Evolutionary conservation across 2,113 vertebrate genomes (phyloP), one percentile per base, ranked within the genome.

Genomic region (Cariama cristata): DNA sequence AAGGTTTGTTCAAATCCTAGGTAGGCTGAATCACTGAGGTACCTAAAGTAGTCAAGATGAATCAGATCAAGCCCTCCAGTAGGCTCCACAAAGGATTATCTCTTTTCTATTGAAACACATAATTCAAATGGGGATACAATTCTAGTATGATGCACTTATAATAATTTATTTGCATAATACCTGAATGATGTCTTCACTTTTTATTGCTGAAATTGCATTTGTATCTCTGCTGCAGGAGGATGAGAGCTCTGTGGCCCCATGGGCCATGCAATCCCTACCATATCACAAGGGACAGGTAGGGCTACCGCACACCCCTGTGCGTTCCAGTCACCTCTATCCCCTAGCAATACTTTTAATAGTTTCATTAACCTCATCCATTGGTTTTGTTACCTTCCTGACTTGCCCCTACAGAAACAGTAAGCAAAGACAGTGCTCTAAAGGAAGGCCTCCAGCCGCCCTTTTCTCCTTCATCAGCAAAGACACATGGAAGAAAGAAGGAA

Each of bases 251-350:
- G 7, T 16, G 8, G 20, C 33, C 27, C 52, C 19, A 16, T 0
- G 16, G 14, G 8, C 13, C n/a, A 4, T 8, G 14, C 10, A 45
- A 64, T 35, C 50, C n/a, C 47, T 40, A 11, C 20, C 42, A 16
- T 40, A 56, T 12, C 38, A 7, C 53, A 9, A 20, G 28, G 38
- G 28, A 12, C 12, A 27, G 4, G 14, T 0, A 38, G 8, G 14
- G 26, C 6, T 60, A 12, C n/a, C 4, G 4, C 4, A 17, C 15
- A 60, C 4, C 26, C 16, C 14, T 35, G 0, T 35, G 9, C 6
- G 0, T 64, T 72, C 80, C 47, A 35, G 45, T 8, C 77, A 56
- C 49, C 18, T 32, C 55, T 35, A 2, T 11, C 26, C n/a, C 16
- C 12, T 9, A 35, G 7, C 4, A 90, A 8, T 26, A 22, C 14